Percentiles rank a stretch among this genome's conserved stretches.
phyloP scores from a whole-genome alignment of 2,888 invertebrate species.

The Chaetoderma sp. region DNA sequence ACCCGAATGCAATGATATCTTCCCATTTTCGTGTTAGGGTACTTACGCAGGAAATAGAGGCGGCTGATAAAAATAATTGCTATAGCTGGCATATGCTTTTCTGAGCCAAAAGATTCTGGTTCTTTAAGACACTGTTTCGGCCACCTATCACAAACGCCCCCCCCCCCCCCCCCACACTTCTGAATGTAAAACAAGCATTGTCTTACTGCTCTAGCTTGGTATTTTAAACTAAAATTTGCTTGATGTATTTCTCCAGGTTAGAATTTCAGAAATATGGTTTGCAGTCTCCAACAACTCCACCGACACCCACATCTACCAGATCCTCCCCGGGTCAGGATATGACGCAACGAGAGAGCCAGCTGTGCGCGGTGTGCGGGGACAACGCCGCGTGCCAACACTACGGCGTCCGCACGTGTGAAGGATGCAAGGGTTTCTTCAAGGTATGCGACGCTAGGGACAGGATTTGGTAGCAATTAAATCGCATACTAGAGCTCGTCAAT shows the following conservation, averaged over 20 bases:
- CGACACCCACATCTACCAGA: slow-evolving; percentile 60
- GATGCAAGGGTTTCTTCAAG: slow-evolving; percentile 86
- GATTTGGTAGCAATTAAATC: too few relatives aligned
- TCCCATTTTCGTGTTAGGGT: too few relatives aligned
- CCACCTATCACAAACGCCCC: too few relatives aligned
- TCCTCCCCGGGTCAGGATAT: slow-evolving; percentile 60
- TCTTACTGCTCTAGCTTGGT: not conserved
- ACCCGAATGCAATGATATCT: too few relatives aligned
- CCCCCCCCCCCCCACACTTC: too few relatives aligned
- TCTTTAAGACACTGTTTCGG: too few relatives aligned
- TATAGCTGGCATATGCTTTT: too few relatives aligned
- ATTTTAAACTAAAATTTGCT: not conserved
- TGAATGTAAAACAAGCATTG: not conserved
- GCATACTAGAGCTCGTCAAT: too few relatives aligned
- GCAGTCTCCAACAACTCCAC: slow-evolving; percentile 63
- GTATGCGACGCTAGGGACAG: slow-evolving; percentile 57
- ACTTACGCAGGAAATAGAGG: too few relatives aligned
- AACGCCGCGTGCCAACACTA: slow-evolving; percentile 99
- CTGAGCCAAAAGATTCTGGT: too few relatives aligned
- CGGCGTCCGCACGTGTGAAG: slow-evolving; percentile 98
- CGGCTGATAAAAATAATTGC: too few relatives aligned
- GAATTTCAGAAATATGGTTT: slow-evolving; percentile 61
- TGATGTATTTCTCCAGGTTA: slow-evolving; percentile 43
- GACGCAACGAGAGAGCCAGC: slow-evolving; percentile 71
- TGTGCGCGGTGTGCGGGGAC: slow-evolving; percentile 98